Evolutionary conservation across 2,888 invertebrate species (phyloP).

Genomic region (Anoplius nigerrimus): DNA sequence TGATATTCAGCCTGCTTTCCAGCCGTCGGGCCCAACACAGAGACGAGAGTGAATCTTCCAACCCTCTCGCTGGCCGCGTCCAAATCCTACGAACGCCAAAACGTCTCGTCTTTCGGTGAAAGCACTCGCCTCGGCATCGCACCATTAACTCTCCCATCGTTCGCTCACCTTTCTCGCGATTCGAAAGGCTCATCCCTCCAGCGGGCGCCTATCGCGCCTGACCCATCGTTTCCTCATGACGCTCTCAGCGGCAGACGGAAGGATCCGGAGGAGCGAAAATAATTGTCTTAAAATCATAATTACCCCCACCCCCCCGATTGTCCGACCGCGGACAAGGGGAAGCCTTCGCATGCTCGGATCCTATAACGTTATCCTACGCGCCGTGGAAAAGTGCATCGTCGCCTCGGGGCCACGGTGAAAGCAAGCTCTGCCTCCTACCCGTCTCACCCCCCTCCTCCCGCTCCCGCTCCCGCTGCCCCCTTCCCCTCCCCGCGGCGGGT

Average conservation of each 20-base stretch:
- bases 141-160: background rate
- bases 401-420: conserved; percentile 62
- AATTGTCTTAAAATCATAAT: conserved; percentile 2
- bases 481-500: conserved; percentile 26
- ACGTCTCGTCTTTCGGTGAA: too few species aligned
- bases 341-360: too few species aligned
- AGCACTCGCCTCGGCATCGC: background rate
- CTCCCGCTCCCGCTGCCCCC: background rate
- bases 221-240: conserved; percentile 2
- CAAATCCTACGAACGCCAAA: too few species aligned
- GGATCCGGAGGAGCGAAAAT: background rate
- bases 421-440: conserved; percentile 45
- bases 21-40: too few species aligned
- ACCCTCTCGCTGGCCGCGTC: too few species aligned
- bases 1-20: too few species aligned
- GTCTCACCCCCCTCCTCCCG: conserved; percentile 10
- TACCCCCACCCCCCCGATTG: too few species aligned
- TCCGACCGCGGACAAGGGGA: conserved; percentile 29
- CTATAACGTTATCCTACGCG: conserved; percentile 12
- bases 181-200: background rate
- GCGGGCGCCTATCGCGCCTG: background rate
- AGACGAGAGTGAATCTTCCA: too few species aligned
- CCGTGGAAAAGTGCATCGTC: conserved; percentile 58
- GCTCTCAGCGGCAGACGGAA: background rate
- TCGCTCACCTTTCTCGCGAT: background rate